A percentile compares a stretch with the other conserved stretches of the same genome.
Evolutionary conservation across 2,797 vertebrate species (phyloP).

Genomic region (Melanotaenia trifasciata): DNA sequence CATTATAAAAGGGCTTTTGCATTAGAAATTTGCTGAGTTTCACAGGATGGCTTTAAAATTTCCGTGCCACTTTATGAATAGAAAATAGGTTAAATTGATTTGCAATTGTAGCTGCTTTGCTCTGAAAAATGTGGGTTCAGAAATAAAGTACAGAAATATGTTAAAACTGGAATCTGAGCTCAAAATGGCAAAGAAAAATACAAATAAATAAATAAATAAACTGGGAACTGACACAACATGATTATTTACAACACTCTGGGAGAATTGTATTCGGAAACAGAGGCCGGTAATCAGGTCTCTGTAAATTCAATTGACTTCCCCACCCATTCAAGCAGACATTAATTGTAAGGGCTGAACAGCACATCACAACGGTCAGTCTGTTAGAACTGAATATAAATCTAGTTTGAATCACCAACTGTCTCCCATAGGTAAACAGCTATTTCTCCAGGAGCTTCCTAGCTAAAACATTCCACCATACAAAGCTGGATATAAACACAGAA

Average conservation of each 20-base stretch:
- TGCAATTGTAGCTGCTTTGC: constrained; percentile 1
- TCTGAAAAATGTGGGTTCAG: not conserved
- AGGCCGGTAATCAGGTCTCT: constrained; percentile 70
- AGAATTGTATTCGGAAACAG: constrained; percentile 60
- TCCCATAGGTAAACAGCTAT: constrained; percentile 1
- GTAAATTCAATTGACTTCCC: constrained; percentile 74
- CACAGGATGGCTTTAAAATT: constrained; percentile 11
- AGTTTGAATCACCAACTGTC: constrained; percentile 34
- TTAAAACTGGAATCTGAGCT: constrained; percentile 21
- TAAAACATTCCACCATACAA: not conserved
- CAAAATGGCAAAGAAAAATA: constrained; percentile 2
- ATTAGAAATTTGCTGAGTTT: constrained; percentile 22
- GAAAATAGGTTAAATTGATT: constrained; percentile 2
- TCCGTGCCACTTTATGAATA: not conserved
- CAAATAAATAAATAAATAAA: not conserved
- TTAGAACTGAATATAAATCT: constrained; percentile 49
- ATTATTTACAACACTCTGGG: constrained; percentile 41
- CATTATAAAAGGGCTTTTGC: constrained; percentile 9
- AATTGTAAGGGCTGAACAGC: constrained; percentile 39
- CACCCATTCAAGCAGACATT: constrained; percentile 58
- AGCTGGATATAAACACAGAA: not conserved
- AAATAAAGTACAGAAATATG: not conserved
- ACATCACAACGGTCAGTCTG: constrained; percentile 36
- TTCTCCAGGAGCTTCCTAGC: not conserved
- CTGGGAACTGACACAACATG: constrained; percentile 38